Evolutionary conservation across 2,113 vertebrate species (phyloP).

Genomic region (Sminthopsis crassicaudata): DNA sequence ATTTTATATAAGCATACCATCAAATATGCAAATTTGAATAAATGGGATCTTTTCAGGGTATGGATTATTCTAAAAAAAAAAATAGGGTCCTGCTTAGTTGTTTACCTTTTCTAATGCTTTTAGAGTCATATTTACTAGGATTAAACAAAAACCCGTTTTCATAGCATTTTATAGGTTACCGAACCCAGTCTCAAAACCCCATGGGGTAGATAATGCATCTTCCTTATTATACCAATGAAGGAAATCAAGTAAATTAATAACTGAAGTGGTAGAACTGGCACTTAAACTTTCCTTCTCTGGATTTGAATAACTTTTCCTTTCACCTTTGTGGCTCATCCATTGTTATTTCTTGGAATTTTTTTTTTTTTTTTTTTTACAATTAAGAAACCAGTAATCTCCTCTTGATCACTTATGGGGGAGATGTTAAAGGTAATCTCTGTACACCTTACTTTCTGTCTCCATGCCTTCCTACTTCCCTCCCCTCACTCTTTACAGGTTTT

Average conservation of each 20-base stretch:
- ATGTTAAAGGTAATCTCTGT: conserved; percentile 7
- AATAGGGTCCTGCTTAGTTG: not conserved
- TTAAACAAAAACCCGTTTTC: not conserved
- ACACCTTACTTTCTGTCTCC: not conserved
- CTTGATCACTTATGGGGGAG: conserved; percentile 33
- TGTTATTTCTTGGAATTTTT: conserved; percentile 38
- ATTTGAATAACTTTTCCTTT: not conserved
- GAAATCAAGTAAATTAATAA: not conserved
- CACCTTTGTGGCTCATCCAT: not conserved
- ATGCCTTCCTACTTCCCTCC: not conserved
- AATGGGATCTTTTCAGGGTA: not conserved
- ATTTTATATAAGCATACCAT: not conserved
- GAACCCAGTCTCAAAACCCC: not conserved
- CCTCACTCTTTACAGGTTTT: not conserved
- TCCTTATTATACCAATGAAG: not conserved
- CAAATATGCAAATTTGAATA: not conserved
- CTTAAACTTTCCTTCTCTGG: not conserved
- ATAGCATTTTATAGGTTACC: not conserved
- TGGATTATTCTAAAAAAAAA: not conserved
- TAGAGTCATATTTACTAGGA: not conserved
- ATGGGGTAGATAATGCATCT: not conserved
- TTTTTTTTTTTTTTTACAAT: conserved; percentile 31
- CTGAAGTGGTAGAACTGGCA: not conserved
- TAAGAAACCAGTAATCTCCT: conserved; percentile 43
- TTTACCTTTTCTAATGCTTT: not conserved